Base-by-base conservation (phyloP, 2,888 invertebrate genomes). In the Elysia crispata region DNA sequence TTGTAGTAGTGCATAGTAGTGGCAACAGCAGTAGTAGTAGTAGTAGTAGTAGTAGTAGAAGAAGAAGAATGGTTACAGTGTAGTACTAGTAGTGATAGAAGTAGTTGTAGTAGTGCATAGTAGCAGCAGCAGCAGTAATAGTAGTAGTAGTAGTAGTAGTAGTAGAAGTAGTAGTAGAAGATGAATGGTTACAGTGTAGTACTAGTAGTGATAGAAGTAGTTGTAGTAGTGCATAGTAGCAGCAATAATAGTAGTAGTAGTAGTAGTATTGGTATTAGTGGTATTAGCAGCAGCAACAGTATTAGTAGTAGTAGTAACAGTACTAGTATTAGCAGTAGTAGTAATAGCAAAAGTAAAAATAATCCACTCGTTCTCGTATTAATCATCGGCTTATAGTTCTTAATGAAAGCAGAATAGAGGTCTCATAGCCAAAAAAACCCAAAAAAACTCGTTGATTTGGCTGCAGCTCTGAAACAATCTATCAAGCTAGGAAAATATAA, bases 111-210 rank as follows among this genome's bases (percentile, higher is more conserved):
- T 73, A 73, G 18, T 73, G n/a, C n/a, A n/a, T n/a, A 73, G 18
- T 73, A 73, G 28, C 50, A 73, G 28, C 50, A 73, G 28, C 50
- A 73, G 18, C 50, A 73, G 18, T 50, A 73, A 8, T 73, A 73
- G 18, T 73, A 73, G 28, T 73, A 73, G 28, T 73, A 73, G 28
- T 73, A 73, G 28, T 73, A 73, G 28, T 73, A 73, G 20, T 73
- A 73, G 20, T 50, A 73, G 20, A 50, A 54, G 41, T 73, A 54
- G 41, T 73, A 54, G 41, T 73, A 54, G 41, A 50, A 54, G 41
- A 25, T n/a, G n/a, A 54, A 25, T 73, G 23, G 28, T 73, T 23
- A 11, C 11, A 41, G 41, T 41, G 28, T 50, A 54, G 28, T 73
- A 54, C 15, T 73, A 54, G 41, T 70, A 70, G 70, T 70, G 33